These are phyloP conservation scores for Zaprionus davidi DNA, from an alignment of 1,140 invertebrate genomes.

Conservation along the genomic window DNA sequence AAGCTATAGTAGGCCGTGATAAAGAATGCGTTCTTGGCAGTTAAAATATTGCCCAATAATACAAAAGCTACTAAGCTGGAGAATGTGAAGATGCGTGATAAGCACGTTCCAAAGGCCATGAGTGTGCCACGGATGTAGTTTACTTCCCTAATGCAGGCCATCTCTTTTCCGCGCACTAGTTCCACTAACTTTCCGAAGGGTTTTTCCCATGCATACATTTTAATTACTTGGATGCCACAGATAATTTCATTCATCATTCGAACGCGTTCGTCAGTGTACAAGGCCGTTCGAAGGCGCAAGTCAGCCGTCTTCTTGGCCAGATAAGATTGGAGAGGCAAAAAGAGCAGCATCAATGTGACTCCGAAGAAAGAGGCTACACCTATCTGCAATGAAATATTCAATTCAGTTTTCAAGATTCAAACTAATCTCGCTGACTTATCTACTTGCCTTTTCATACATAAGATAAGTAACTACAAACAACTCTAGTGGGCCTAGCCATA, in stretches of 20 bases:
- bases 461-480: conserved; percentile 85
- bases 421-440: conserved; percentile 39
- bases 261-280: conserved; percentile 92
- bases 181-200: conserved; percentile 89
- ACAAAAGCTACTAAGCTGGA: conserved; percentile 91
- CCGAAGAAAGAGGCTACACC: conserved; percentile 88
- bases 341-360: conserved; percentile 90
- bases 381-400: conserved; percentile 46
- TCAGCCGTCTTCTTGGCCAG: conserved; percentile 89
- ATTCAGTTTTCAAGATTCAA: not conserved
- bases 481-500: conserved; percentile 86
- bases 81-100: conserved; percentile 90
- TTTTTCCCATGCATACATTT: conserved; percentile 95
- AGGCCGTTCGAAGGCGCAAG: conserved; percentile 88
- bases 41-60: conserved; percentile 85
- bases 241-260: conserved; percentile 95
- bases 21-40: conserved; percentile 89
- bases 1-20: conserved; percentile 90
- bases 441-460: conserved; percentile 77
- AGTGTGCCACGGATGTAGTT: conserved; percentile 89
- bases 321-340: conserved; percentile 92
- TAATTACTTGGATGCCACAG: conserved; percentile 94
- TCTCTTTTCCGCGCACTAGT: conserved; percentile 85
- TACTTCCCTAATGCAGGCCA: conserved; percentile 86
- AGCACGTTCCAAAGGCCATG: conserved; percentile 89